phyloP scores from a whole-genome alignment of 1,140 invertebrate species.

The Sarcophaga peregrina region DNA sequence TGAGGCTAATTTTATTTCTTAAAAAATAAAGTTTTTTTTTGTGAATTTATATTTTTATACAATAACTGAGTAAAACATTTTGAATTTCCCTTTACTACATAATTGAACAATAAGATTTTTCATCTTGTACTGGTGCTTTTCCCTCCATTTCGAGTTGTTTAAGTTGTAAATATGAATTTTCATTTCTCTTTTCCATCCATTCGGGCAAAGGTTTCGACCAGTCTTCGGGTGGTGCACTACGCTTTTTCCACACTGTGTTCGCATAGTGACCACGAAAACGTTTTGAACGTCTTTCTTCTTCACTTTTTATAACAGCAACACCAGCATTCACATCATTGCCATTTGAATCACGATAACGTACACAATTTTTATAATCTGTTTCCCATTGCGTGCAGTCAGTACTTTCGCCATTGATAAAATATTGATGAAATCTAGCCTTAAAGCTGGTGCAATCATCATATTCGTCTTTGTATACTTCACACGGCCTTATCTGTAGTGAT shows the following conservation, averaged over 20 bases:
- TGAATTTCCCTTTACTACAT: too few relatives aligned
- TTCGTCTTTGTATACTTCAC: conserved; percentile 80
- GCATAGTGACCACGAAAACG: conserved; percentile 75
- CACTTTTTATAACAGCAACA: conserved; percentile 76
- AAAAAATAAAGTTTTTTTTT: too few relatives aligned
- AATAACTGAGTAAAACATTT: too few relatives aligned
- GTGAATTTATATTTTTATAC: too few relatives aligned
- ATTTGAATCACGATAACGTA: conserved; percentile 71
- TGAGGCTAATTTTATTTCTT: too few relatives aligned
- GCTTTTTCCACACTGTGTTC: conserved; percentile 83
- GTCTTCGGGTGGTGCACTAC: conserved; percentile 78
- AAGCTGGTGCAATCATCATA: conserved; percentile 81
- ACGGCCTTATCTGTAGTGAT: conserved; percentile 75
- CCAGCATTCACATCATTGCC: conserved; percentile 73
- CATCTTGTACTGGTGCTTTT: conserved; percentile 38
- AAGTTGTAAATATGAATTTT: conserved; percentile 74
- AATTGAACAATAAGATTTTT: conserved; percentile 53
- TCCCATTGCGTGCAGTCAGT: conserved; percentile 83
- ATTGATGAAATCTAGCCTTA: conserved; percentile 83
- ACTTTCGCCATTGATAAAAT: conserved; percentile 81
- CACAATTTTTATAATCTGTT: conserved; percentile 79
- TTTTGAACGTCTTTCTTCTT: conserved; percentile 72
- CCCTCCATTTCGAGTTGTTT: conserved; percentile 74
- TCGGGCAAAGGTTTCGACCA: conserved; percentile 84
- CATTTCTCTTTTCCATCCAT: conserved; percentile 75